Base-by-base conservation (phyloP, 2,113 vertebrate genomes). In the Antechinus stuartii region DNA sequence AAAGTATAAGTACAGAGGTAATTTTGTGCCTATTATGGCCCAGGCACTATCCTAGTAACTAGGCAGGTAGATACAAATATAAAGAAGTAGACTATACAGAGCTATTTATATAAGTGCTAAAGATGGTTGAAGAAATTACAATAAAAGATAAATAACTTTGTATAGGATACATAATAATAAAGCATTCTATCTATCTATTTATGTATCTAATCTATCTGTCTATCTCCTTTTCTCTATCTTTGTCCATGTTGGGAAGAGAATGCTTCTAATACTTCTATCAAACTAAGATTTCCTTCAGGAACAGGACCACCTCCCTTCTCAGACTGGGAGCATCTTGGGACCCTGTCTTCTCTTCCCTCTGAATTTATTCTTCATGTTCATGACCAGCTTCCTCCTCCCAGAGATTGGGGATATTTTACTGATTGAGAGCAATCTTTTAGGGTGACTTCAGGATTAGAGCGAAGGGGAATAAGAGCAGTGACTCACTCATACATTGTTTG, bases 401-500 rank as follows among this genome's bases (percentile, higher is more conserved):
- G 35, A n/a, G n/a, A 84, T 22, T 14, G 42, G n/a, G 42, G 68
- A 19, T 84, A 53, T 11, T 6, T 24, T 27, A 25, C 47, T 11
- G 46, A 91, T 53, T 54, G 89, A 56, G 92, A 53, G 53, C 46
- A 46, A 95, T 91, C 61, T 61, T 57, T 56, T 19, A 56, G 89
- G 94, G 94, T 96, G 90, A 89, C 0, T 0, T 54, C 91, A 50
- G 96, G 94, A 92, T 94, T 91, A 6, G 90, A 76, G 91, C 12
- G 90, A 93, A 52, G 95, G 52, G 91, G 90, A 92, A 42, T 42
- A 42, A 55, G 96, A 56, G 57, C 76, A 50, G 24, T 95, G 92
- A 92, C 90, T 97, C 97, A 94, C 47, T 8, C 94, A 91, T 94
- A 95, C 2, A 9, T 91, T 55, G 95, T 93, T 93, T 52, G 52